Evolutionary conservation across 2,113 vertebrate genomes (phyloP), one percentile per base, ranked within the genome.

Genomic region (Lates calcarifer): DNA sequence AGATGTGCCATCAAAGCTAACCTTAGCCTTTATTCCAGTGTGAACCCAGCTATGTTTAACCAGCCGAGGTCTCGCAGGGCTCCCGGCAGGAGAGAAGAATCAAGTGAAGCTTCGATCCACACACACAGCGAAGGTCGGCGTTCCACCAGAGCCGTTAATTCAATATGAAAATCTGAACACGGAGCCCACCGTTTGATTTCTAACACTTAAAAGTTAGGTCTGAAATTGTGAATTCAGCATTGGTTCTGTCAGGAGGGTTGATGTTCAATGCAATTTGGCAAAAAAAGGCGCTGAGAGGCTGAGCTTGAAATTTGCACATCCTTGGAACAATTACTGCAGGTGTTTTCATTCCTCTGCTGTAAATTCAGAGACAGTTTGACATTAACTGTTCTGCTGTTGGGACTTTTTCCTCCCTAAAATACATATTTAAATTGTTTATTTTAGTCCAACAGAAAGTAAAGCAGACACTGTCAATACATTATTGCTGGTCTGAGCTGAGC

Each of bases 1-100:
- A 91, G 77, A 85, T 56, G 80, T 76, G 81, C 65, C 81, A 85
- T 89, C 84, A 89, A 90, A 87, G 83, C 78, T 73, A 79, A 89
- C 87, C 81, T 82, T 37, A 58, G 80, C 81, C 71, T 91, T 85
- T 82, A 37, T 81, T 77, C 77, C 66, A 51, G 77, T 29, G 2
- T 64, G 76, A 90, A 71, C 77, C 71, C 70, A 0, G 47, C 81
- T 43, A 28, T 74, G 87, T 90, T 81, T 70, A 80, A 90, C 83
- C 82, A 57, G 73, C 70, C 0, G 17, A 31, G 78, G 69, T 60
- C 75, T 78, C 33, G 4, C 64, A 29, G 77, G 67, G 74, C 74
- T 49, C 47, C 41, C 63, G 26, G 79, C 77, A 6, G 70, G 83
- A 69, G 72, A 56, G 31, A 62, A 45, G 45, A 84, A 81, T 83